Percentiles rank a stretch among this genome's conserved stretches.
Conservation (phyloP, 2,113 vertebrate species). For the Anguilla japonica region DNA sequence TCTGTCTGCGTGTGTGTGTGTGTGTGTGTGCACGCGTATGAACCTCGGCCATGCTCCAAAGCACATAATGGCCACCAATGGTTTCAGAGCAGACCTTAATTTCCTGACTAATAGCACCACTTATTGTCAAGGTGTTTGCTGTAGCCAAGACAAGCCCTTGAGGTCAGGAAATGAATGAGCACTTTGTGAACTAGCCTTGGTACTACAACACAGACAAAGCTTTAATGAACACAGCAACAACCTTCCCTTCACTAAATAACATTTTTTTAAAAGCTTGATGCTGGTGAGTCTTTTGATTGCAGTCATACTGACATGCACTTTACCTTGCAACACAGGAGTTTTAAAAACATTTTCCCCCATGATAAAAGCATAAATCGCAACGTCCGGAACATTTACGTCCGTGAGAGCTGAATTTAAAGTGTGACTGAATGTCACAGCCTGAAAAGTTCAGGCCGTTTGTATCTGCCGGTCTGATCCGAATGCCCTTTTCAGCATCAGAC, state of each 20-base stretch:
- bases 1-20: not conserved
- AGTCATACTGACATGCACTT: not conserved
- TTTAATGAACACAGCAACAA: not conserved
- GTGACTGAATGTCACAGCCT: not conserved
- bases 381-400: not conserved
- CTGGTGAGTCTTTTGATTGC: no score
- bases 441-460: not conserved
- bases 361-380: not conserved
- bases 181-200: not conserved
- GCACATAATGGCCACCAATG: not conserved
- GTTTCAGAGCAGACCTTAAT: not conserved
- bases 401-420: not conserved
- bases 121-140: not conserved
- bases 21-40: not conserved
- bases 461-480: not conserved
- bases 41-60: not conserved
- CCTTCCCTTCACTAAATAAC: not conserved
- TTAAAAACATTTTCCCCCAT: not conserved
- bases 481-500: not conserved
- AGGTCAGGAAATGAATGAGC: constrained; percentile 4
- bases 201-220: not conserved
- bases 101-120: not conserved
- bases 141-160: not conserved
- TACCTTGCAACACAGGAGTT: not conserved
- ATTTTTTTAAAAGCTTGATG: not conserved